Base-by-base conservation (phyloP, 2,113 vertebrate genomes). In the Saguinus midas region DNA sequence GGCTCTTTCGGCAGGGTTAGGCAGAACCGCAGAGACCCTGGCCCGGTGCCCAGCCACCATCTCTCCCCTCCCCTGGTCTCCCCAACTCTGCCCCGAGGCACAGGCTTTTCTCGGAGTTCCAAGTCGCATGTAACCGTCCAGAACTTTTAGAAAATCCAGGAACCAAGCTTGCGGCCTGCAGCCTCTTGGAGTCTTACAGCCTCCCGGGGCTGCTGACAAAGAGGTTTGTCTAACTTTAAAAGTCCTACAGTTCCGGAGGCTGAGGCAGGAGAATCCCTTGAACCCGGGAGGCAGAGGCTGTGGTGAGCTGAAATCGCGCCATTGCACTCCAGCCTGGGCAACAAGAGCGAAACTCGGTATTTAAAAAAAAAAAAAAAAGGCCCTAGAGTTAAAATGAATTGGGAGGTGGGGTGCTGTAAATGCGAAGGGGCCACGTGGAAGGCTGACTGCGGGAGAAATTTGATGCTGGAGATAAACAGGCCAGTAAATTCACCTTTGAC, bases 151-250 rank as follows among this genome's bases (percentile, higher is more conserved):
- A 75, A 97, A 98, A 96, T 91, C 66, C 81, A 85, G 87, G 92
- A 96, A 86, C 84, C n/a, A 0, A 96, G 66, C 43, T 55, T 1
- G 14, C 55, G 78, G 80, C 81, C 70, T 52, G 92, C 85, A 43
- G 95, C 70, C 72, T 85, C 80, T 78, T 1, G 1, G 50, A 96
- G 79, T 92, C 96, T 87, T 45, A 27, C 18, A 45, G 94, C 94
- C 85, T 96, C 94, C 96, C 3, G 0, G 66, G 95, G 95, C 88
- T 94, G 96, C 85, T 92, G 95, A 98, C 97, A 97, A 97, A 97
- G 96, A 83, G 95, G 94, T 98, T 98, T 98, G 97, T 97, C 96
- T 96, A 96, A 96, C 91, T 97, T 96, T 97, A 96, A 91, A 97
- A 97, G 89, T 98, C 87, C 72, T 52, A 78, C 87, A 92, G 84